Evolutionary conservation across 2,888 invertebrate species (phyloP).

Genomic region (Caenorhabditis becei): DNA sequence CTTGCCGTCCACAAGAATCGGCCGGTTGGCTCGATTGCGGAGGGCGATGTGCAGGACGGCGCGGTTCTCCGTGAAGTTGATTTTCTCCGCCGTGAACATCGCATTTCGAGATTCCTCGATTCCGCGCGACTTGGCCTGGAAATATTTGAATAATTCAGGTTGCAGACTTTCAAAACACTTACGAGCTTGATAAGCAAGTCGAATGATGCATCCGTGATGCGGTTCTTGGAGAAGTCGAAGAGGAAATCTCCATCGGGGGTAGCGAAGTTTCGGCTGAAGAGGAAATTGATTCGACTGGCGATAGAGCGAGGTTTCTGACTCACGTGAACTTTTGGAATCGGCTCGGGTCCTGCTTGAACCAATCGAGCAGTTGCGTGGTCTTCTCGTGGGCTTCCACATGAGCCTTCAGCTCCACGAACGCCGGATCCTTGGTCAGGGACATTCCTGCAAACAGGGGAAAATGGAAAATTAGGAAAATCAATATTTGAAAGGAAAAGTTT

Average conservation of each 20-base stretch:
- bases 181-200: constrained; percentile 89
- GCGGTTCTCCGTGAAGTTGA: constrained; percentile 97
- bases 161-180: constrained; percentile 78
- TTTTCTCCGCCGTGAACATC: constrained; percentile 94
- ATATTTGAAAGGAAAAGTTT: constrained; percentile 1
- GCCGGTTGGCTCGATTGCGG: constrained; percentile 89
- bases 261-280: constrained; percentile 86
- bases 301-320: constrained; percentile 57
- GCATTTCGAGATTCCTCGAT: constrained; percentile 91
- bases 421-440: constrained; percentile 76
- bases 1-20: constrained; percentile 90
- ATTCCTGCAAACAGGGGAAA: constrained; percentile 31
- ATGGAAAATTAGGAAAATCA: constrained; percentile 5
- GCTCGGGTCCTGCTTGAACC: constrained; percentile 89
- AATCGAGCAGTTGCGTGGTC: constrained; percentile 88
- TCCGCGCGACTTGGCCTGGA: constrained; percentile 87
- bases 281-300: neutral
- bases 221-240: constrained; percentile 97
- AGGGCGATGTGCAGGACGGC: constrained; percentile 96
- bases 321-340: constrained; percentile 94
- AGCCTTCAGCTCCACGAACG: constrained; percentile 88
- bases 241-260: constrained; percentile 94
- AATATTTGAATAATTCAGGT: neutral
- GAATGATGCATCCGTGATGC: constrained; percentile 89
- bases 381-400: constrained; percentile 87